Percentiles rank a stretch among this genome's conserved stretches.
Conservation (phyloP, 2,797 vertebrate species). For the Enteromius trimaculatus region DNA sequence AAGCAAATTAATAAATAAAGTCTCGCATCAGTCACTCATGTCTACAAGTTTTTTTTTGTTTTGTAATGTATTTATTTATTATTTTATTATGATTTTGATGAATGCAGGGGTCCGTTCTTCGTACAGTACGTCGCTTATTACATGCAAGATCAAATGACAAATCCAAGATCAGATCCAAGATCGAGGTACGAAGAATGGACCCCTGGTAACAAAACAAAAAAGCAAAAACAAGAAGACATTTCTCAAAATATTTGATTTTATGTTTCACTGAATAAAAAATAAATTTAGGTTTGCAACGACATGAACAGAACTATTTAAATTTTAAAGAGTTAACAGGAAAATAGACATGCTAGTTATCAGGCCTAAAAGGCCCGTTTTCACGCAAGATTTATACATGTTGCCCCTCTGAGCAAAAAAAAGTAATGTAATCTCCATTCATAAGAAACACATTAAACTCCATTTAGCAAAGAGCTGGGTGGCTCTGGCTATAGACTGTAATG, state of each 20-base stretch:
- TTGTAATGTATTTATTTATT: too few relatives aligned
- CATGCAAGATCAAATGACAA: too few relatives aligned
- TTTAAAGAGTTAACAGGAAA: slow-evolving; percentile 20
- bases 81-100: too few relatives aligned
- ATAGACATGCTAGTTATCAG: slow-evolving; percentile 45
- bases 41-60: too few relatives aligned
- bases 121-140: too few relatives aligned
- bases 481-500: slow-evolving; percentile 72
- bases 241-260: not conserved
- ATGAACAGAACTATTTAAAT: not conserved
- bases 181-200: too few relatives aligned
- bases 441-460: slow-evolving; percentile 69
- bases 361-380: slow-evolving; percentile 34
- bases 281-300: not conserved
- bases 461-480: slow-evolving; percentile 73
- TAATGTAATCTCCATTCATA: slow-evolving; percentile 73
- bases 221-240: not conserved
- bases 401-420: slow-evolving; percentile 63
- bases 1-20: too few relatives aligned
- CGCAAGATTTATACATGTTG: slow-evolving; percentile 63
- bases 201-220: too few relatives aligned
- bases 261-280: not conserved
- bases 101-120: too few relatives aligned
- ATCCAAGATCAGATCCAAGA: too few relatives aligned
- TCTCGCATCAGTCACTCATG: too few relatives aligned